Base-by-base conservation (phyloP, 2,888 invertebrate species). In the Eristalinus sepulchralis region DNA sequence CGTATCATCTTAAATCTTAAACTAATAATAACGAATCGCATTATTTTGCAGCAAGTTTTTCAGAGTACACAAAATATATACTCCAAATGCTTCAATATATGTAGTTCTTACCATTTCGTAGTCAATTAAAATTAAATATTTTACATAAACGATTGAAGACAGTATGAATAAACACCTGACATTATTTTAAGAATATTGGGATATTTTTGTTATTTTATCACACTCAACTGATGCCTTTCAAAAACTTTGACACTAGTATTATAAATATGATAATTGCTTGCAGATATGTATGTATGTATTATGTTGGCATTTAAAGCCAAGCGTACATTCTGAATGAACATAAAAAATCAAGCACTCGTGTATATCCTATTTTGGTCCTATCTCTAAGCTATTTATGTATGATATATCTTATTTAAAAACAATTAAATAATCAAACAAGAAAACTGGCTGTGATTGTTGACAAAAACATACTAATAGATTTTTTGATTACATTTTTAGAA, bases 371-470 rank as follows among this genome's bases (percentile, higher is more conserved):
- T 72, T 57, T 53, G 9, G 36, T 82, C 36, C 20, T 57, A 71
- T 39, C 22, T 39, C 11, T 71, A 75, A 76, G 71, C 60, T 77
- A 55, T 76, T 82, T 63, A 77, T 67, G 75, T 75, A 53, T n/a
- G n/a, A n/a, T n/a, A n/a, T 57, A 76, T 66, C 20, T 33, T 33
- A 36, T 67, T 34, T 60, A 55, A 72, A 24, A 4, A 0, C 0
- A 66, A 60, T 64, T 73, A 22, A 57, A 57, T 59, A 57, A 27
- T 71, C 5, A 80, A 67, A 55, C 13, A 66, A 67, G 59, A 84
- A 83, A 57, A 75, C 66, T 72, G 84, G 84, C 84, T 84, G 84
- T 84, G 84, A 84, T 84, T 66, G 76, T 84, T 84, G 71, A 76
- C 76, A 71, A 80, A 83, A 76, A 60, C 76, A 76, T 76, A 75